These are phyloP conservation scores for Drosophila ficusphila DNA, from an alignment of 1,140 invertebrate species.

Conservation along the genomic window DNA sequence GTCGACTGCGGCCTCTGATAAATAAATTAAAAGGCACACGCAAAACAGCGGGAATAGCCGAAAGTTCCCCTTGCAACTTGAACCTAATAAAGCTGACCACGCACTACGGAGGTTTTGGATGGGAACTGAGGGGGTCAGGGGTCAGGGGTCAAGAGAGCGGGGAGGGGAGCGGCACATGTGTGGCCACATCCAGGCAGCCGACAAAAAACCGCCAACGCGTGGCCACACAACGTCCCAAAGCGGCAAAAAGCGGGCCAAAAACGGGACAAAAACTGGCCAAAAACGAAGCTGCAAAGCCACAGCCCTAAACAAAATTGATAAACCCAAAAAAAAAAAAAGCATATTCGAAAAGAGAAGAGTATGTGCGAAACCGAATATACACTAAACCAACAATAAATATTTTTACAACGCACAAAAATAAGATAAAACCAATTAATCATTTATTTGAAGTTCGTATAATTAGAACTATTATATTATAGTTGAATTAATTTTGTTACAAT, in stretches of 20 bases:
- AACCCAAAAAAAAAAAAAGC: slow-evolving; percentile 16
- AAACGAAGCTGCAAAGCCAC: slow-evolving; percentile 47
- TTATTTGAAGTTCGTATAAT: too few species aligned
- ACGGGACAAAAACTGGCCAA: slow-evolving; percentile 29
- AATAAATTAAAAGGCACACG: slow-evolving; percentile 81
- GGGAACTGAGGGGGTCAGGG: background rate
- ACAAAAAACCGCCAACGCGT: slow-evolving; percentile 57
- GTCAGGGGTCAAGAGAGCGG: background rate
- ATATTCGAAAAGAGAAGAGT: too few species aligned
- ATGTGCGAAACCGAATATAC: too few species aligned
- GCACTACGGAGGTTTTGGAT: background rate
- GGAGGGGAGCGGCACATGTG: slow-evolving; percentile 34
- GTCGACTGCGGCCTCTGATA: slow-evolving; percentile 53
- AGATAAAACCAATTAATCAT: too few species aligned
- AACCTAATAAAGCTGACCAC: slow-evolving; percentile 76
- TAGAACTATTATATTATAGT: too few species aligned
- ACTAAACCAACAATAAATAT: too few species aligned
- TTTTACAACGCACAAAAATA: too few species aligned
- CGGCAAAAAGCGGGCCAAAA: slow-evolving; percentile 33
- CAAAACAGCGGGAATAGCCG: slow-evolving; percentile 66
- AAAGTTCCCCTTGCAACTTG: slow-evolving; percentile 45
- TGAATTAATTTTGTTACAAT: too few species aligned
- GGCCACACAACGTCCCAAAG: slow-evolving; percentile 49
- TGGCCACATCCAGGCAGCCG: slow-evolving; percentile 16
- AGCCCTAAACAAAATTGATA: slow-evolving; percentile 71